Conservation (phyloP, 53 echinoderm and acorn worm species). For the Holothuria leucospilota region DNA sequence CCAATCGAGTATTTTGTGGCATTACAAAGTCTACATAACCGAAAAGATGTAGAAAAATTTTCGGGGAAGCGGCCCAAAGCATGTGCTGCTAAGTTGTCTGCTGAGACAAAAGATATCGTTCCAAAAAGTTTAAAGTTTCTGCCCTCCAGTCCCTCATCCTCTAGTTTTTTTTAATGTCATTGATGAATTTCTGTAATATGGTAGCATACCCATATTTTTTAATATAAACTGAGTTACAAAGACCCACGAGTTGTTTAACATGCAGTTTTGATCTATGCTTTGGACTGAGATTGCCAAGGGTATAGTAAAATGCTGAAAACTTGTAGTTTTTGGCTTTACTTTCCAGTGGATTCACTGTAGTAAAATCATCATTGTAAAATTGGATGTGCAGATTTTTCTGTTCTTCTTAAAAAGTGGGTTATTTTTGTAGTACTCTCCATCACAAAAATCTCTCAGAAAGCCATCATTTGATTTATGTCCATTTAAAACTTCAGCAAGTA, state of each 20-base stretch:
- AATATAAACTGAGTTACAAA: slow-evolving; percentile 31
- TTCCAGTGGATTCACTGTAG: slow-evolving; percentile 33
- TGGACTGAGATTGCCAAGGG: slow-evolving; percentile 27
- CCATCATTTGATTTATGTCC: not conserved
- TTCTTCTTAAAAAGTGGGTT: not conserved
- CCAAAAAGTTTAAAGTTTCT: slow-evolving; percentile 22
- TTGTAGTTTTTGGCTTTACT: slow-evolving; percentile 14
- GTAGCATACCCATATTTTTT: slow-evolving; percentile 22
- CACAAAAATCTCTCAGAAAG: not conserved
- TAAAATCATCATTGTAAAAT: slow-evolving; percentile 41
- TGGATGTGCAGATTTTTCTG: not conserved
- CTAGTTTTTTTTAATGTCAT: not conserved
- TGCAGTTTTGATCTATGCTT: slow-evolving; percentile 39
- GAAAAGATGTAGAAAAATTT: slow-evolving; percentile 24
- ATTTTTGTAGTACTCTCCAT: not conserved
- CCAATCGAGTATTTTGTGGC: slow-evolving; percentile 5
- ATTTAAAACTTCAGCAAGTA: slow-evolving; percentile 18
- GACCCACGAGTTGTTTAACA: slow-evolving; percentile 36
- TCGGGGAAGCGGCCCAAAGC: slow-evolving; percentile 31
- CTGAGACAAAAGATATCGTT: slow-evolving; percentile 47
- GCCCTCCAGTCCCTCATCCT: not conserved
- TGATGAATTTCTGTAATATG: not conserved
- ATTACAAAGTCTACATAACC: slow-evolving; percentile 51
- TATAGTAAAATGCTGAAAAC: slow-evolving; percentile 45
- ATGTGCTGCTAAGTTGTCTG: slow-evolving; percentile 58